These are phyloP conservation scores for Acanthurus leucopareius DNA, from an alignment of 2,797 vertebrate genomes.

Conservation along the genomic window DNA sequence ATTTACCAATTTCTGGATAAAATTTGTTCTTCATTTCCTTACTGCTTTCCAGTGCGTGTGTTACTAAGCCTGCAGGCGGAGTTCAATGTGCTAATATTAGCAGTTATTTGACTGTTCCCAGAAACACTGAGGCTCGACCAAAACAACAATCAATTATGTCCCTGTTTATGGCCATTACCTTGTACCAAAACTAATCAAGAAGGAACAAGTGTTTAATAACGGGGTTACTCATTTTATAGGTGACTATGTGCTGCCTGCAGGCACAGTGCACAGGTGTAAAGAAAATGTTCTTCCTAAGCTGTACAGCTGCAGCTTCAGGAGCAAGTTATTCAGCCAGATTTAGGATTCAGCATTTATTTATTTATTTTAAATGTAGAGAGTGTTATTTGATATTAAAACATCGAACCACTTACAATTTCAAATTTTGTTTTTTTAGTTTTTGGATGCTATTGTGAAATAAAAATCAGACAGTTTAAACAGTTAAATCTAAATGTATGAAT, in stretches of 20 bases:
- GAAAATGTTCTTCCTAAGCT: slow-evolving; percentile 23
- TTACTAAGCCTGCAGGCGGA: slow-evolving; percentile 40
- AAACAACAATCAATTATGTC: slow-evolving; percentile 73
- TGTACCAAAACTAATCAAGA: slow-evolving; percentile 61
- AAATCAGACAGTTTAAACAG: no score
- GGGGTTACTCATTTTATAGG: slow-evolving; percentile 51
- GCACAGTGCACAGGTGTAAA: slow-evolving; percentile 19
- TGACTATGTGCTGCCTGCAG: slow-evolving; percentile 12
- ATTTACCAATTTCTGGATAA: slow-evolving; percentile 42
- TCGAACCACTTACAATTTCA: no score
- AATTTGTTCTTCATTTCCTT: slow-evolving; percentile 64
- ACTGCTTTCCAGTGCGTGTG: slow-evolving; percentile 22
- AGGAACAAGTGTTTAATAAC: slow-evolving; percentile 61
- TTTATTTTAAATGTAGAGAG: background rate
- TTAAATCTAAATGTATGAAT: background rate
- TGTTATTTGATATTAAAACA: background rate
- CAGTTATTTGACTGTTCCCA: slow-evolving; percentile 46
- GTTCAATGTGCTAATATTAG: slow-evolving; percentile 63
- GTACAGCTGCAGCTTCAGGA: slow-evolving; percentile 16
- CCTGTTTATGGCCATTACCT: slow-evolving; percentile 58
- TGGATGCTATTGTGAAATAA: no score
- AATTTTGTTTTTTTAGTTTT: background rate
- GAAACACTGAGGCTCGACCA: slow-evolving; percentile 41
- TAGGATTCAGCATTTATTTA: background rate
- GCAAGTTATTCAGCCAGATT: background rate